Evolutionary conservation across 2,113 vertebrate genomes (phyloP), one percentile per base, ranked within the genome.

Genomic region (Scatophagus argus): DNA sequence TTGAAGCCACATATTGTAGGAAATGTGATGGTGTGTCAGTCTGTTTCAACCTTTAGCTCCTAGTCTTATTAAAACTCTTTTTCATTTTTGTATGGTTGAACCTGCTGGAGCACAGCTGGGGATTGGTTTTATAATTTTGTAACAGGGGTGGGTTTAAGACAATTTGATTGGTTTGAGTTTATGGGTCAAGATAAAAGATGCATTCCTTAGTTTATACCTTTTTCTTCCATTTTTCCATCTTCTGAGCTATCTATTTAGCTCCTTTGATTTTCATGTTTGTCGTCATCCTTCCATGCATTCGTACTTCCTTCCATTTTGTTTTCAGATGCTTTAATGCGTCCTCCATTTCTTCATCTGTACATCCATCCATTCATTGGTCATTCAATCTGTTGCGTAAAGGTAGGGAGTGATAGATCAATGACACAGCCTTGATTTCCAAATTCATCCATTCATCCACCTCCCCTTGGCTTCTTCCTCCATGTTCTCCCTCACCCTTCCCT

Each of bases 331-430:
- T 79, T 32, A 78, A 60, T 56, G 46, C 17, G 14, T 78, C 74
- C 62, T 75, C 8, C 65, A 47, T 66, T 82, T 71, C 74, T 87
- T 84, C 80, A 87, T 80, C 82, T 88, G 54, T 85, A 82, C 77
- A 87, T 86, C 83, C 47, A 78, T 85, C 46, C 77, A 82, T 73
- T 74, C 78, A 77, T 62, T 54, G 38, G 11, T 74, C 74, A 87
- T 70, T 88, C 58, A 51, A 55, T 81, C 70, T 83, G 76, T 80
- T 88, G 79, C 60, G 63, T 49, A 85, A 83, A 89, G 87, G 82
- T 75, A 88, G 79, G 87, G 87, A 85, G 55, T 72, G 79, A 71
- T 61, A 59, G 72, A 87, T 81, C 82, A 72, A 65, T 27, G 41
- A 79, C 70, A 87, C 81, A 56, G 60, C 84, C 79, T 62, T 65